phyloP scores from a whole-genome alignment of 1,140 invertebrate genomes.

The Latrodectus geometricus region DNA sequence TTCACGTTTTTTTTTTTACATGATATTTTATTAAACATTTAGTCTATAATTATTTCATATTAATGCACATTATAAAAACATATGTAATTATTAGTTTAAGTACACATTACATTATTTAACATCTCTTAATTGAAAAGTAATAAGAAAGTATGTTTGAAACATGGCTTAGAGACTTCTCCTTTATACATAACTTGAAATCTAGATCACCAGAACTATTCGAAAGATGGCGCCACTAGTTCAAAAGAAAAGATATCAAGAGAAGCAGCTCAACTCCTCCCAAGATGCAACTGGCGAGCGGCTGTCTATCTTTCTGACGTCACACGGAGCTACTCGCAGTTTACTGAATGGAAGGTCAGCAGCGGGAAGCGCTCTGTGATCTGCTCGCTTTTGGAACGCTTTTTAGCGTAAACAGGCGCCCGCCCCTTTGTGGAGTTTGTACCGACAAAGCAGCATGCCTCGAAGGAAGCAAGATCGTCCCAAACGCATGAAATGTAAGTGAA shows the following conservation, averaged over 20 bases:
- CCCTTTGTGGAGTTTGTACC: slow-evolving; percentile 61
- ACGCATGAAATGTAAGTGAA: slow-evolving; percentile 76
- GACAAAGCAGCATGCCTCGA: slow-evolving; percentile 72
- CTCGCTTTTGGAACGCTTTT: slow-evolving; percentile 61
- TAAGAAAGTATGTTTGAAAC: background rate
- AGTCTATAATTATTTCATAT: too few relatives aligned
- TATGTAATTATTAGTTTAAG: too few relatives aligned
- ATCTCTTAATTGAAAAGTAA: too few relatives aligned
- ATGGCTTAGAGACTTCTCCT: background rate
- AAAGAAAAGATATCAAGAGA: background rate
- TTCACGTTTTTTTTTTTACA: too few relatives aligned
- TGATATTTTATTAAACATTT: too few relatives aligned
- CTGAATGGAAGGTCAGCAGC: slow-evolving; percentile 64
- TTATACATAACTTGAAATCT: background rate
- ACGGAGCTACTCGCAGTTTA: slow-evolving; percentile 55
- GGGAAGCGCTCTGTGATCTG: slow-evolving; percentile 62
- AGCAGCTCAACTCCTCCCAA: slow-evolving; percentile 44
- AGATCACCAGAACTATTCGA: background rate
- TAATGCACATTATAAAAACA: too few relatives aligned
- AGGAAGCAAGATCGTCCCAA: slow-evolving; percentile 76
- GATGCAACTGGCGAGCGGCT: slow-evolving; percentile 59
- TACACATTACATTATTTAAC: too few relatives aligned
- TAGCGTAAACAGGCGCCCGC: slow-evolving; percentile 62
- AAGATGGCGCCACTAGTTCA: slow-evolving; percentile 25
- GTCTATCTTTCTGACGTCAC: slow-evolving; percentile 62